Percentiles rank a stretch among this genome's conserved stretches.
Conservation (phyloP, 2,888 invertebrate species). For the Strigamia maritima region DNA sequence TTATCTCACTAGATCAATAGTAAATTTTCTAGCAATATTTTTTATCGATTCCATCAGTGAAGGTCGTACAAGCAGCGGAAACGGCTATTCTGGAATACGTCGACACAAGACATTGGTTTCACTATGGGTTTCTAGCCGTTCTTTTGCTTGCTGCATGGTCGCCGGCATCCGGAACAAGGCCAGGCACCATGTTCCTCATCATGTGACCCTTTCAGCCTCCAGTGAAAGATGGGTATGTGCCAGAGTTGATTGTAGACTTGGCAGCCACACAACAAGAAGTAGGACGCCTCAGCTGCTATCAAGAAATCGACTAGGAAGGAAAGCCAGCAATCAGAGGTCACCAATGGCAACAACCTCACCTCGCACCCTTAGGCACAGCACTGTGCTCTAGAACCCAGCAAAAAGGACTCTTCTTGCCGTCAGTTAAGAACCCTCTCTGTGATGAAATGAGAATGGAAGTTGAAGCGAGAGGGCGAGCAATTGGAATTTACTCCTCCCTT, state of each 20-base stretch:
- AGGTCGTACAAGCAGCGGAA: slow-evolving; percentile 21
- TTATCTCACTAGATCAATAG: background rate
- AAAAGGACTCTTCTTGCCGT: slow-evolving; percentile 3
- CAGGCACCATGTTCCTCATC: slow-evolving; percentile 32
- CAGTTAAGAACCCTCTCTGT: slow-evolving; percentile 12
- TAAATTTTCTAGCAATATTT: slow-evolving; percentile 20
- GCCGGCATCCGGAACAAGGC: slow-evolving; percentile 29
- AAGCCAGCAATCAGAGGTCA: slow-evolving; percentile 30
- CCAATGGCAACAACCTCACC: slow-evolving; percentile 32
- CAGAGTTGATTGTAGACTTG: slow-evolving; percentile 30
- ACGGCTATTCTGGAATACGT: slow-evolving; percentile 6
- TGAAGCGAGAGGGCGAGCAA: background rate
- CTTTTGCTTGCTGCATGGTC: slow-evolving; percentile 20
- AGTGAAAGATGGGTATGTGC: slow-evolving; percentile 28
- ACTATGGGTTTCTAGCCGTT: background rate
- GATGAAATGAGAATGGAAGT: slow-evolving; percentile 22
- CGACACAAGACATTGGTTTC: slow-evolving; percentile 25
- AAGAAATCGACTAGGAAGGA: slow-evolving; percentile 32
- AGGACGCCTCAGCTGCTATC: slow-evolving; percentile 34
- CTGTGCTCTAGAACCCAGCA: background rate
- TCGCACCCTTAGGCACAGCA: slow-evolving; percentile 8
- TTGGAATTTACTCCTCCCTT: background rate
- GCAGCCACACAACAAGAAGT: slow-evolving; percentile 34
- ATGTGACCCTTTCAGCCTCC: slow-evolving; percentile 31
- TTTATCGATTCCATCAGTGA: slow-evolving; percentile 24